These are phyloP conservation scores for Mystacides longicornis DNA, from an alignment of 2,888 invertebrate species.

Conservation along the genomic window DNA sequence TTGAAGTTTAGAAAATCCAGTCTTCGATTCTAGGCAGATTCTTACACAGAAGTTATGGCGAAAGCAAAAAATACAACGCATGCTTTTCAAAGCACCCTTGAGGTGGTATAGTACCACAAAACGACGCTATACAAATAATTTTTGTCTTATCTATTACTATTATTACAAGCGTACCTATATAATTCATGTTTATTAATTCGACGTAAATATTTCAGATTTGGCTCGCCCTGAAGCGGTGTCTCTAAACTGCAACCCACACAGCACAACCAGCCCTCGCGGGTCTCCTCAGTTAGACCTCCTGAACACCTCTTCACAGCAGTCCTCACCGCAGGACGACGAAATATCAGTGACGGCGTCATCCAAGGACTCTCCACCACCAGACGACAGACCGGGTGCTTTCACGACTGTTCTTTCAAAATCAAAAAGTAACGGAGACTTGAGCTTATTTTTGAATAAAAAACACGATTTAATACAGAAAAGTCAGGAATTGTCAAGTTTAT, in stretches of 20 bases:
- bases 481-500: constrained; percentile 44
- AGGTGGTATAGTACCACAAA: too few relatives aligned
- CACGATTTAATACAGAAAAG: constrained; percentile 40
- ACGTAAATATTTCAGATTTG: constrained; percentile 10
- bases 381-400: constrained; percentile 50
- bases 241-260: constrained; percentile 52
- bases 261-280: constrained; percentile 62
- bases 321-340: constrained; percentile 52
- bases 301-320: constrained; percentile 34
- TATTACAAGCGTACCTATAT: not conserved
- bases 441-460: constrained; percentile 31
- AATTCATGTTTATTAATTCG: not conserved
- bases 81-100: too few relatives aligned
- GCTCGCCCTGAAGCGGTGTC: constrained; percentile 17
- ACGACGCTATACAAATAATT: too few relatives aligned
- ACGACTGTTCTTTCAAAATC: constrained; percentile 41
- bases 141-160: too few relatives aligned
- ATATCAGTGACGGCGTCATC: constrained; percentile 58
- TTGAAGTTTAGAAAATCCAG: too few relatives aligned
- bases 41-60: too few relatives aligned
- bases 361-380: constrained; percentile 40
- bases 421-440: constrained; percentile 23
- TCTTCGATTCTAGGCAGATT: too few relatives aligned
- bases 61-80: too few relatives aligned
- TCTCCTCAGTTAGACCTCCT: constrained; percentile 41